Evolutionary conservation across 2,113 vertebrate species (phyloP), one percentile per base, ranked within the genome.

Genomic region (Brevimyrus niger): DNA sequence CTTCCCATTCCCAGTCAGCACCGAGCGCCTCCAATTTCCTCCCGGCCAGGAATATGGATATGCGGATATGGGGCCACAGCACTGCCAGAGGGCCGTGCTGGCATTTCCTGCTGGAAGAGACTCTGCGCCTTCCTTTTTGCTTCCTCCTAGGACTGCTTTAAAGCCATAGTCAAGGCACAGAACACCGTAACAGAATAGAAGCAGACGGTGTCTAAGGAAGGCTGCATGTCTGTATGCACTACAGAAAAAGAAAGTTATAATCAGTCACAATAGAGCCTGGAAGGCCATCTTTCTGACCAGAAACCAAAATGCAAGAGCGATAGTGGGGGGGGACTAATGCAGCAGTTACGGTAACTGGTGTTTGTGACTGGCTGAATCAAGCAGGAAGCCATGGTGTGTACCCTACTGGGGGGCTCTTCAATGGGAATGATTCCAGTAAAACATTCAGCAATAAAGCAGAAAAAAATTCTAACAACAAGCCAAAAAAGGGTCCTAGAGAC

Each of bases 51-150:
- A 87, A 55, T 87, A 87, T 21, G 48, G 85, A 27, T 87, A 13
- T 51, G 85, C 50, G 85, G 85, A 87, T 87, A 55, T 87, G 85
- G 85, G 47, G 85, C 50, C 47, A 48, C 48, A 87, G 50, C 31
- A 31, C 48, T 50, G 85, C 85, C 85, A 53, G 48, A 53, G 85
- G 50, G 27, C 48, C 17, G 85, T 7, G 50, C 27, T 87, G 85
- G 85, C 85, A 87, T 87, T 87, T 87, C 85, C 85, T 87, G 85
- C 85, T 87, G 85, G 85, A 87, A 38, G 31, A 87, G 31, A 3
- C 85, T 31, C 85, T 11, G 85, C 50, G 31, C 85, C 85, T 35
- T 87, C 27, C n/a, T 55, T 35, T 55, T 38, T 6, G 48, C 48
- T 87, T 87, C 85, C n/a, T 87, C 44, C 35, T 84, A 21, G 44